Evolutionary conservation across 2,797 vertebrate genomes (phyloP).

Genomic region (Ispidina picta): DNA sequence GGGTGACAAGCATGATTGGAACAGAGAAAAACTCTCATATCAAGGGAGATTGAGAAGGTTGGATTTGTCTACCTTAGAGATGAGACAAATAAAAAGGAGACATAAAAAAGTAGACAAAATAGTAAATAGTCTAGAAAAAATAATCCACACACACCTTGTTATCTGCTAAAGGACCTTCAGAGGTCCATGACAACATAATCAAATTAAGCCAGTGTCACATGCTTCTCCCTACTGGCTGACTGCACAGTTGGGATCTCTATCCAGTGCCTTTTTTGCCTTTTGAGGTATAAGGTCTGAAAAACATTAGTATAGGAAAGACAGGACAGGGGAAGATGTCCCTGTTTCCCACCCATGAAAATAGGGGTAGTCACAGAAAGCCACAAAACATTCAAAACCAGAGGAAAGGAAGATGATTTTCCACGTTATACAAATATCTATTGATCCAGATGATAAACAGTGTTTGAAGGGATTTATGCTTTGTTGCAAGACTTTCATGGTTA

Average conservation of each 20-base stretch:
- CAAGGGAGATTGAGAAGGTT: not conserved
- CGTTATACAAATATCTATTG: not conserved
- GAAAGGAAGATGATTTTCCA: not conserved
- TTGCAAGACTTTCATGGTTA: not conserved
- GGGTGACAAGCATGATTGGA: not conserved
- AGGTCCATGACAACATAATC: not conserved
- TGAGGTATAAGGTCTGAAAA: not conserved
- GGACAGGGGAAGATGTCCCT: not conserved
- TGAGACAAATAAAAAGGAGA: constrained; percentile 12
- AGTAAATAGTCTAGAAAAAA: not conserved
- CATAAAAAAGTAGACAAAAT: not conserved
- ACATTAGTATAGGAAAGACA: not conserved
- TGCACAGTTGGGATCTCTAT: not conserved
- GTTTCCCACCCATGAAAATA: not conserved
- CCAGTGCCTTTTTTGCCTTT: not conserved
- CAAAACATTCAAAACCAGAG: not conserved
- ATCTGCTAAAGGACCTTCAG: not conserved
- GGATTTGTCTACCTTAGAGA: constrained; percentile 2
- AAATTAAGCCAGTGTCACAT: not conserved
- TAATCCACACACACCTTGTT: not conserved
- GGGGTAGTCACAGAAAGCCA: not conserved
- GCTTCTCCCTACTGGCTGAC: not conserved
- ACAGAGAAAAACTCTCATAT: not conserved
- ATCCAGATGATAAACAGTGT: not conserved
- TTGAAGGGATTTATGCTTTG: not conserved